Conservation (phyloP, 2,888 invertebrate species). For the Vesta saturnalis region DNA sequence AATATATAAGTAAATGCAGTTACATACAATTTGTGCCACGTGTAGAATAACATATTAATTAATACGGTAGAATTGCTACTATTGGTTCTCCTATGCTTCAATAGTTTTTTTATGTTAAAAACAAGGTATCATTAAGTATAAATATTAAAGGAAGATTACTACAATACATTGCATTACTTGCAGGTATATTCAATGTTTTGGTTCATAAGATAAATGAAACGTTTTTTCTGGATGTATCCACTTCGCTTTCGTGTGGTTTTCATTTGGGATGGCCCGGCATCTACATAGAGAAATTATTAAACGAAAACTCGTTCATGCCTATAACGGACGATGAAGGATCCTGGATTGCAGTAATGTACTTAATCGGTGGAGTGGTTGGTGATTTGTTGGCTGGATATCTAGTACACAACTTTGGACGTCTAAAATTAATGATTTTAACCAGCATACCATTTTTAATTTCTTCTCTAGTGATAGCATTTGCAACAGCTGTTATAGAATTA, state of each 20-base stretch:
- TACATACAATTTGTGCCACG: too few relatives aligned
- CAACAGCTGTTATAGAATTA: too few relatives aligned
- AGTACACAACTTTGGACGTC: conserved; percentile 74
- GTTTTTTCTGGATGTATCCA: background rate
- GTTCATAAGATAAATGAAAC: background rate
- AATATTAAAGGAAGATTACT: background rate
- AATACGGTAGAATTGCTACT: too few relatives aligned
- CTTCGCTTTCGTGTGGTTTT: conserved; percentile 48
- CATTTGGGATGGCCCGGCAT: conserved; percentile 70
- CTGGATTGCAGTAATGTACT: conserved; percentile 72
- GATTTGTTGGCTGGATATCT: conserved; percentile 70
- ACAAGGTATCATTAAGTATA: too few relatives aligned
- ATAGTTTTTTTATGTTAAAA: too few relatives aligned
- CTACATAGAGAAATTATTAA: conserved; percentile 64
- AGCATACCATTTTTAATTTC: conserved; percentile 70
- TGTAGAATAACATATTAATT: too few relatives aligned
- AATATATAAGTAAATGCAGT: too few relatives aligned
- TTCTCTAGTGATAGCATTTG: conserved; percentile 71
- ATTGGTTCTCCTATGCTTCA: too few relatives aligned
- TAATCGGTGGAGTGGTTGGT: conserved; percentile 71
- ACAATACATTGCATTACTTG: background rate
- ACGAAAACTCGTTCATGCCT: conserved; percentile 58
- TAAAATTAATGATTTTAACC: conserved; percentile 69
- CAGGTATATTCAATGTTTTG: background rate
- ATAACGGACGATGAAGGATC: conserved; percentile 66